Percentiles rank a stretch among this genome's conserved stretches.
Evolutionary conservation across 1,140 invertebrate species (phyloP).

Genomic region (Pogonognathellus flavescens): DNA sequence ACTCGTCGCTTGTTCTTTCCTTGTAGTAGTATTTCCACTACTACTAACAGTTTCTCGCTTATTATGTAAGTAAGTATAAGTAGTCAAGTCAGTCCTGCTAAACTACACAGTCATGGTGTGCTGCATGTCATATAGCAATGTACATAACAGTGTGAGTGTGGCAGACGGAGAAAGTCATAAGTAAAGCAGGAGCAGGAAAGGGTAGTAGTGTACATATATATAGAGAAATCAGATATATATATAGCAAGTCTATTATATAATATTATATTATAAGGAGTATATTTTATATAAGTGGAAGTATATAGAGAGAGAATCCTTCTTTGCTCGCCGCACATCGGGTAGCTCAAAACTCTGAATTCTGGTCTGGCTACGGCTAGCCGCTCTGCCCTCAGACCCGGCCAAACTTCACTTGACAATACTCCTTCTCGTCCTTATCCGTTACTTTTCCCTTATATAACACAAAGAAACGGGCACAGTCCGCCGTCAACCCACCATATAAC

Average conservation of each 20-base stretch:
- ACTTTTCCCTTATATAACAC: not conserved
- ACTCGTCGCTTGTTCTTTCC: not conserved
- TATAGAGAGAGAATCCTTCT: not conserved
- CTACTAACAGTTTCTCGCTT: too few species aligned
- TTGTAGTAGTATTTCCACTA: too few species aligned
- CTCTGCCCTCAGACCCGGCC: conserved; percentile 19
- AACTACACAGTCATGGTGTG: too few species aligned
- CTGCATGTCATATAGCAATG: too few species aligned
- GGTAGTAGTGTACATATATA: too few species aligned
- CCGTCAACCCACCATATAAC: not conserved
- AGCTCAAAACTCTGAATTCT: conserved; percentile 34
- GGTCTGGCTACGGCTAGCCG: conserved; percentile 39
- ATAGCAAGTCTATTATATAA: not conserved
- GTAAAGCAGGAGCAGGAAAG: too few species aligned
- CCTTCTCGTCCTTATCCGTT: conserved; percentile 10
- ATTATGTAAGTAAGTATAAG: too few species aligned
- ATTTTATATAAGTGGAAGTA: not conserved
- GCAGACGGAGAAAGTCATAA: too few species aligned
- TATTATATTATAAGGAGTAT: not conserved
- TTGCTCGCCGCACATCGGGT: not conserved
- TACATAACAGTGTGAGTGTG: too few species aligned
- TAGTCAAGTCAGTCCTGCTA: too few species aligned
- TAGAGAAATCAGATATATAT: too few species aligned
- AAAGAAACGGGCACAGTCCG: not conserved
- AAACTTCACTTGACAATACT: not conserved